Percentiles rank a stretch among this genome's conserved stretches.
phyloP scores from a whole-genome alignment of 2,888 invertebrate genomes.

The Lochmaea crataegi region DNA sequence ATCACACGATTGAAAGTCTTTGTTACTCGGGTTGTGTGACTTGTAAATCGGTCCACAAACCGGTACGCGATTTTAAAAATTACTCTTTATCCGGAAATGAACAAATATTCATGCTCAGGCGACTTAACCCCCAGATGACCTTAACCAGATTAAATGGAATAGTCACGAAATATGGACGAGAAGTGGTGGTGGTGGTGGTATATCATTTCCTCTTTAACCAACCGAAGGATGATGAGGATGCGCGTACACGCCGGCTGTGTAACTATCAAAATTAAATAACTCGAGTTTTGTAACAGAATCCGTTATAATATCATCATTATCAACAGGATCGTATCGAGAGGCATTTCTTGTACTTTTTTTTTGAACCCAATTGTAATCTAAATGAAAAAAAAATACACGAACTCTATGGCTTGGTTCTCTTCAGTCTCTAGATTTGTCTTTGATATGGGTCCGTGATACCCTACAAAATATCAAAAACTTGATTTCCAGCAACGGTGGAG shows the following conservation, averaged over 20 bases:
- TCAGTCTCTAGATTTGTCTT: no score
- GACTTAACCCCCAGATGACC: conserved; percentile 41
- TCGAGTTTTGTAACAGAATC: conserved; percentile 34
- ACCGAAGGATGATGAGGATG: conserved; percentile 29
- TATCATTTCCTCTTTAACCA: conserved; percentile 40
- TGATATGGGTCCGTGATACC: no score
- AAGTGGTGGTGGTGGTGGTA: no score
- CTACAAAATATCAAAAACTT: no score
- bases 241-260: conserved; percentile 12
- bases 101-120: conserved; percentile 37
- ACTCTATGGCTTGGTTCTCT: no score
- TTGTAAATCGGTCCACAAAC: not conserved
- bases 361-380: no score
- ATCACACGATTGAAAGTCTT: no score
- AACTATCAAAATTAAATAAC: conserved; percentile 41
- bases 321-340: not conserved
- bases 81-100: conserved; percentile 39
- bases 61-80: conserved; percentile 22
- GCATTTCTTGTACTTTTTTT: not conserved
- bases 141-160: conserved; percentile 38
- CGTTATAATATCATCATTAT: conserved; percentile 25
- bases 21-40: conserved; percentile 9
- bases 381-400: no score
- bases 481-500: no score
- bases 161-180: conserved; percentile 39